Conservation (phyloP, 2,888 invertebrate genomes). For the Exephanes ischioxanthus region DNA sequence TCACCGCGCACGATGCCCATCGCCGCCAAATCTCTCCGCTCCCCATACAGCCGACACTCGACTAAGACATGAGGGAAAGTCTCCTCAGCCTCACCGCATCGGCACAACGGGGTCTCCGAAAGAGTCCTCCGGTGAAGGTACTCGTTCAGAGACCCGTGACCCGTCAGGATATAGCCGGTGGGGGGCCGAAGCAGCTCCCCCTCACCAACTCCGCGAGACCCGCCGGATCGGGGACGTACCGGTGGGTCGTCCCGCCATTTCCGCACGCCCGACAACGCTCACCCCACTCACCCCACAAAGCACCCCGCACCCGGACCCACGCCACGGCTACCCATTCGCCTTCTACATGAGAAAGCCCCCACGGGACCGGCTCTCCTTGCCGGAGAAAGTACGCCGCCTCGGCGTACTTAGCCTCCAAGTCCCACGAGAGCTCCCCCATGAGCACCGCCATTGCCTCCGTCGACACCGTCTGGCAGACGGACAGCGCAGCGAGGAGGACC, state of each 20-base stretch:
- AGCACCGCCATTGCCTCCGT: slow-evolving; percentile 47
- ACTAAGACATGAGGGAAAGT: slow-evolving; percentile 20
- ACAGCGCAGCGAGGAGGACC: no score
- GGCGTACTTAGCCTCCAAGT: not conserved
- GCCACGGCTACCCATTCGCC: not conserved
- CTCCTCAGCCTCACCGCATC: slow-evolving; percentile 10
- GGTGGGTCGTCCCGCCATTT: not conserved
- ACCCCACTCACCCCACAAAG: not conserved
- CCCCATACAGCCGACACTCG: slow-evolving; percentile 8
- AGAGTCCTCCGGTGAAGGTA: slow-evolving; percentile 8
- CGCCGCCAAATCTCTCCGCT: not conserved
- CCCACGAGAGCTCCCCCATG: no score
- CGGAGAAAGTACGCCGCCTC: slow-evolving; percentile 38
- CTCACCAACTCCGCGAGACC: not conserved
- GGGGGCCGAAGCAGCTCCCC: not conserved
- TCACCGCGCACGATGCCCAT: not conserved
- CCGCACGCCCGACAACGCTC: not conserved
- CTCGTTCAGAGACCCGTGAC: not conserved
- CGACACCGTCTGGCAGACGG: slow-evolving; percentile 48
- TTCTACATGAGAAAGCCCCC: slow-evolving; percentile 1
- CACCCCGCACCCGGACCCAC: no score
- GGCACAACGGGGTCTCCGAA: slow-evolving; percentile 5
- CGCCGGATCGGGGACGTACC: no score
- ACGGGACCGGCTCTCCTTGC: slow-evolving; percentile 16
- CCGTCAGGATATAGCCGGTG: not conserved